A percentile compares a stretch with the other conserved stretches of the same genome.
Conservation (phyloP, 2,888 invertebrate species). For the Stegana nigrithorax region DNA sequence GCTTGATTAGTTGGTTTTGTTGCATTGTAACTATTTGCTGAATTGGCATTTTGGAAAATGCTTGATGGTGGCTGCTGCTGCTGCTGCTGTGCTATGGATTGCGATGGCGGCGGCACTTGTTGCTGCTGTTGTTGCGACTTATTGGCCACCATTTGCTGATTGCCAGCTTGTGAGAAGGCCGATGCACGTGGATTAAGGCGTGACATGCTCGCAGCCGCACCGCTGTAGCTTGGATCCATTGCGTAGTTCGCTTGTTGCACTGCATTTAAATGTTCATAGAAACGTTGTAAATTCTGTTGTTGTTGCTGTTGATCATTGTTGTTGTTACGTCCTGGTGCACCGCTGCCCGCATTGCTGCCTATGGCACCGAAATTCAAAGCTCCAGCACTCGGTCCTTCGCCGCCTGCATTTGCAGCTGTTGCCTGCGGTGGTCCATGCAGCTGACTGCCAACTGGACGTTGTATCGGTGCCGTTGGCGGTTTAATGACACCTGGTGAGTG, state of each 20-base stretch:
- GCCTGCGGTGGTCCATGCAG: slow-evolving; percentile 29
- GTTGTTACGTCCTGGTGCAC: slow-evolving; percentile 30
- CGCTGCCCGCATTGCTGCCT: slow-evolving; percentile 46
- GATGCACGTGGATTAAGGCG: slow-evolving; percentile 85
- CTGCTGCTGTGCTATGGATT: slow-evolving; percentile 46
- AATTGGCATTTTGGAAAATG: slow-evolving; percentile 37
- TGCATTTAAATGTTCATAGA: slow-evolving; percentile 49
- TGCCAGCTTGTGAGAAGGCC: slow-evolving; percentile 72
- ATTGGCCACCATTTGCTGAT: slow-evolving; percentile 35
- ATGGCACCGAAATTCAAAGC: slow-evolving; percentile 59
- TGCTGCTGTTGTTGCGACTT: slow-evolving; percentile 39
- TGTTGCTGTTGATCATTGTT: slow-evolving; percentile 28
- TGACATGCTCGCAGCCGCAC: slow-evolving; percentile 68
- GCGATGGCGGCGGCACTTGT: slow-evolving; percentile 27
- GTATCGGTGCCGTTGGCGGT: slow-evolving; percentile 59
- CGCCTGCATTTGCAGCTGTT: slow-evolving; percentile 12
- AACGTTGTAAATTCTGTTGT: slow-evolving; percentile 49
- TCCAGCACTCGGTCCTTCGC: too few species aligned
- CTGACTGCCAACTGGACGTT: slow-evolving; percentile 60
- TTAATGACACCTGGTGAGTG: slow-evolving; percentile 60
- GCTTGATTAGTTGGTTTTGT: slow-evolving; percentile 15
- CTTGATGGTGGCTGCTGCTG: slow-evolving; percentile 48
- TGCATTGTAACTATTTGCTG: neutral
- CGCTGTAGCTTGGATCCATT: slow-evolving; percentile 48
- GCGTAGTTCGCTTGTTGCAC: slow-evolving; percentile 55